Evolutionary conservation across 2,888 invertebrate species (phyloP), one percentile per base, ranked within the genome.

Genomic region (Tiphia femorata): DNA sequence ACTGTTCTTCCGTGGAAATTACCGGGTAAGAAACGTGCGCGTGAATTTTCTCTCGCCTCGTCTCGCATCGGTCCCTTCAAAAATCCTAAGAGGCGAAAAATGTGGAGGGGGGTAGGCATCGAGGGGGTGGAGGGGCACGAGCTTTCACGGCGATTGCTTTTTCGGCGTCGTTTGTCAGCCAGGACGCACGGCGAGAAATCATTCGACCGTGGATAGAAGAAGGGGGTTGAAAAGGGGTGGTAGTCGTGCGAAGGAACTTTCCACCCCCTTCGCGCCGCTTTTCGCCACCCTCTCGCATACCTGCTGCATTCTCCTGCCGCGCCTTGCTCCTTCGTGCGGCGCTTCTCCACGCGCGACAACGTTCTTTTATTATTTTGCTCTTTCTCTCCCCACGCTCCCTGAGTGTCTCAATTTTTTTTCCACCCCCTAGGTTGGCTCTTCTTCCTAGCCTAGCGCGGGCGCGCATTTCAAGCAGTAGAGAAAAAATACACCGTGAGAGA

Each of bases 131-230:
- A 44, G 27, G 21, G 42, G 33, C 29, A 23, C 63, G 64, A 53
- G 75, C 76, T 76, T 77, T 76, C 71, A 77, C 76, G 71, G 64
- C 70, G 77, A 77, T 76, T 65, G 67, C 64, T 75, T 73, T 70
- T 69, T 71, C 59, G 65, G 62, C 70, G 67, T 67, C 72, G 75
- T 75, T 76, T 73, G 74, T 72, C 70, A 72, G 70, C 60, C 60
- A 16, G 25, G 61, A 59, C 44, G 58, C 49, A 41, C 46, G 47
- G 56, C 51, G 67, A 67, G 63, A 70, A 70, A 69, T 64, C 67
- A 63, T 70, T 70, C 58, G 58, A 56, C 51, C 53, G 52, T 40
- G 44, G 30, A 29, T n/a, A 35, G 46, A 17, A 33, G 6, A 17
- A 14, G 20, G 3, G 29, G 17, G 29, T n/a, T 12, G 33, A 33